phyloP scores from a whole-genome alignment of 2,797 vertebrate species.

The Xiphophorus birchmanni region DNA sequence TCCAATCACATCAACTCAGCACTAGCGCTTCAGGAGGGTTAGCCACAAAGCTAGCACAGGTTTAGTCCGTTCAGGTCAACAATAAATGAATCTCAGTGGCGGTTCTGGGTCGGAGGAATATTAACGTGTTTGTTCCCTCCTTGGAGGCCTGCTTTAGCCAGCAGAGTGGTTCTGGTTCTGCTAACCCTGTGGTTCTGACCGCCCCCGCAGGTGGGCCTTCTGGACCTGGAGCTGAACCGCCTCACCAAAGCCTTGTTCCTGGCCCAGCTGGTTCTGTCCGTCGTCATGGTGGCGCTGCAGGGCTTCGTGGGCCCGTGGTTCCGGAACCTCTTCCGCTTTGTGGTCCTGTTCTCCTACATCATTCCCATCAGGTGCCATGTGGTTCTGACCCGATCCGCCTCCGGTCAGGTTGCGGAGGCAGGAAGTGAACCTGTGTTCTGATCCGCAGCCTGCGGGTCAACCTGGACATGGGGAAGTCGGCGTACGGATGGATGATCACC shows the following conservation, averaged over 20 bases:
- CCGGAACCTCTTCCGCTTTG: constrained; percentile 93
- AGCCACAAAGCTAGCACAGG: too few relatives aligned
- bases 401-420: too few relatives aligned
- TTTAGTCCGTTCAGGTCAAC: too few relatives aligned
- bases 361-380: constrained; percentile 93
- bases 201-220: constrained; percentile 85
- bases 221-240: constrained; percentile 96
- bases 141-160: not conserved
- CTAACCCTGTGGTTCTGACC: constrained; percentile 24
- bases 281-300: constrained; percentile 93
- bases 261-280: constrained; percentile 89
- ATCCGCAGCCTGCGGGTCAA: constrained; percentile 91
- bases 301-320: constrained; percentile 95
- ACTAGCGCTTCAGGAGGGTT: too few relatives aligned
- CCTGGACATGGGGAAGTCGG: constrained; percentile 97
- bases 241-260: constrained; percentile 96
- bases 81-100: too few relatives aligned
- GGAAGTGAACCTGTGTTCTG: not conserved
- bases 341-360: constrained; percentile 98
- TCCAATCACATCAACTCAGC: too few relatives aligned
- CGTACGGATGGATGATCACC: constrained; percentile 98
- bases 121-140: constrained; percentile 5
- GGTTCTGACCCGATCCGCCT: not conserved
- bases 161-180: not conserved
- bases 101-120: constrained; percentile 2